Conservation (phyloP, 2,113 vertebrate species). For the Copsychus sechellarum region DNA sequence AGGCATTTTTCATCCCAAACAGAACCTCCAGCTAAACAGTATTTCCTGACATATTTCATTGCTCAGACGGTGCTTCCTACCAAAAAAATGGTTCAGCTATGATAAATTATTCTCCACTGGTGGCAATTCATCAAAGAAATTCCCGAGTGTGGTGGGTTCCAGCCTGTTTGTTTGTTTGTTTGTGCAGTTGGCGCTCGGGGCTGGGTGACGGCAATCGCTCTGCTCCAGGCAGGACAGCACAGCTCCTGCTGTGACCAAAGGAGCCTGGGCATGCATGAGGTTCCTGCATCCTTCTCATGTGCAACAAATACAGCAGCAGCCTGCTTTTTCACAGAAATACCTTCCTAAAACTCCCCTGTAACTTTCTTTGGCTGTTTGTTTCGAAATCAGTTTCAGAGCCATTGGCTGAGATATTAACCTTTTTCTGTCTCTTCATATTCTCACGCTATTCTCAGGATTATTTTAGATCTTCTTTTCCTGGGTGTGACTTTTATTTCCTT, state of each 20-base stretch:
- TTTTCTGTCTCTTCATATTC: neutral
- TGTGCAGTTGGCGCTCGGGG: neutral
- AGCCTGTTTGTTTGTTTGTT: neutral
- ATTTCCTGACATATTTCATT: neutral
- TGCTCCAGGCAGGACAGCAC: neutral
- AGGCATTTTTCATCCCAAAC: neutral
- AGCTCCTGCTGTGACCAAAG: neutral
- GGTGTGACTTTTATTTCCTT: neutral
- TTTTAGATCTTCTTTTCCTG: neutral
- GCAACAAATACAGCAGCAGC: neutral
- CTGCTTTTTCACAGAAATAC: neutral
- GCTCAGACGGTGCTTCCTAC: neutral
- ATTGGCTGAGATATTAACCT: neutral
- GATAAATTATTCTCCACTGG: slow-evolving; percentile 24
- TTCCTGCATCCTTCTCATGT: neutral
- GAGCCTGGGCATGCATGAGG: neutral
- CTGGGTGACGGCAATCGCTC: rapidly evolving
- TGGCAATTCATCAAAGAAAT: neutral
- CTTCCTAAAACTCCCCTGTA: neutral
- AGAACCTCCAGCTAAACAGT: neutral
- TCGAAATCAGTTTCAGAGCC: neutral
- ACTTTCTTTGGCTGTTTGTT: neutral
- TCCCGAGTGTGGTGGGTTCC: neutral
- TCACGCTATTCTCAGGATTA: neutral
- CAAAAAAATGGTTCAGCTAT: neutral